Evolutionary conservation across 1,140 invertebrate species (phyloP).

Genomic region (Neuroterus valhalla): DNA sequence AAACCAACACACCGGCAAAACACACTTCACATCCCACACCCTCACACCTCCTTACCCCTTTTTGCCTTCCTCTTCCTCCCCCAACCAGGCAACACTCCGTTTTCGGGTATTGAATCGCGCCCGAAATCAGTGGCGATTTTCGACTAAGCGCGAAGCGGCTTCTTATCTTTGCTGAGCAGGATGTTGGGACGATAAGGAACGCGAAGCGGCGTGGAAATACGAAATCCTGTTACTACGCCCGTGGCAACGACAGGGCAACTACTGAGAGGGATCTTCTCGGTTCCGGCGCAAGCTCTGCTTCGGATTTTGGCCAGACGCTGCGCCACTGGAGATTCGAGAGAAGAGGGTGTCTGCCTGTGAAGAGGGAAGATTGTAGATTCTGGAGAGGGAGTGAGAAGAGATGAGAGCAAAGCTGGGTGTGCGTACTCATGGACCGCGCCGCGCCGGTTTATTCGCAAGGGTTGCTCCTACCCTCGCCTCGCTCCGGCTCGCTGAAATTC

Average conservation of each 20-base stretch:
- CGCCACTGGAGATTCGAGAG: constrained; percentile 36
- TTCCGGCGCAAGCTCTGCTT: constrained; percentile 63
- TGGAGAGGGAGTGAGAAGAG: no score
- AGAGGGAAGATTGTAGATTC: not conserved
- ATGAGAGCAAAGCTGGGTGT: no score
- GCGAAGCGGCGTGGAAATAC: not conserved
- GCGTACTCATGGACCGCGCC: no score
- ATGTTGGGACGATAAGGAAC: no score
- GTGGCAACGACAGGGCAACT: constrained; percentile 70
- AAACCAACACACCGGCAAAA: constrained; percentile 35
- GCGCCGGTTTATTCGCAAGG: no score
- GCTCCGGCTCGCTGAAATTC: not conserved
- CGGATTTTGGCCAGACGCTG: constrained; percentile 38
- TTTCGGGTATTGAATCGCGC: not conserved
- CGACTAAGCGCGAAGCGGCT: constrained; percentile 41
- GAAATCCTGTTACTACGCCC: constrained; percentile 65
- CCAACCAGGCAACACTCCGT: not conserved
- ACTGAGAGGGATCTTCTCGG: constrained; percentile 62
- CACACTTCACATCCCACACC: constrained; percentile 39
- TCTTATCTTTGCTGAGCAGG: constrained; percentile 47
- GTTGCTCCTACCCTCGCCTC: no score
- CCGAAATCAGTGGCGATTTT: constrained; percentile 40
- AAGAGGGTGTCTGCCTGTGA: constrained; percentile 26
- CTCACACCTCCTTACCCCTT: not conserved
- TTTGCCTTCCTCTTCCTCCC: not conserved